These are phyloP conservation scores for Neolamprologus falcicula DNA, from an alignment of 2,113 vertebrate genomes.

Conservation along the genomic window DNA sequence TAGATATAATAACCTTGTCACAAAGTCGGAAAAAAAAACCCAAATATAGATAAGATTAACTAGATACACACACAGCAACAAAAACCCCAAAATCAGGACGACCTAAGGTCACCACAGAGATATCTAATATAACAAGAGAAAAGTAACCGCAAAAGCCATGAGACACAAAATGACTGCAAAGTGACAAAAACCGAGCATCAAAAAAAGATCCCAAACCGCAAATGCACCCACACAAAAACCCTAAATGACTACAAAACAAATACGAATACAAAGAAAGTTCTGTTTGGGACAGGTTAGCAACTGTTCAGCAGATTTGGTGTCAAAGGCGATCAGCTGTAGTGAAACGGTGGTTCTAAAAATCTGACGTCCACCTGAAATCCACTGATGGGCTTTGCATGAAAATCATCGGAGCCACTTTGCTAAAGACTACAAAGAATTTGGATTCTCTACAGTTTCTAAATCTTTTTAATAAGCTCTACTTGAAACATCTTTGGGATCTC, in stretches of 20 bases:
- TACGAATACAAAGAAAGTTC: neutral
- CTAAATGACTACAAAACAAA: neutral
- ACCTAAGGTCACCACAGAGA: neutral
- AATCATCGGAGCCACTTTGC: accelerated
- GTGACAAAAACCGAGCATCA: neutral
- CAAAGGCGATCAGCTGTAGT: neutral
- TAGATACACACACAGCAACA: neutral
- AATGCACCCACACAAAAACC: neutral
- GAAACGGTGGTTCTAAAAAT: neutral
- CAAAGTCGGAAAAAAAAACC: accelerated
- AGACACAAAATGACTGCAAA: neutral
- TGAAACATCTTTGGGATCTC: neutral
- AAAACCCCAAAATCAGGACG: neutral
- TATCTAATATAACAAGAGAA: neutral
- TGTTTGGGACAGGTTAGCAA: neutral
- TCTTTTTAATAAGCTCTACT: neutral
- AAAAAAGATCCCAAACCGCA: neutral
- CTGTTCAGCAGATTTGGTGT: neutral
- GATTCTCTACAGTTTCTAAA: neutral
- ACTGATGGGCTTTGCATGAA: neutral
- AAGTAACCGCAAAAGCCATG: neutral
- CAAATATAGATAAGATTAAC: neutral
- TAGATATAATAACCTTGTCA: accelerated
- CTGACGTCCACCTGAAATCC: neutral
- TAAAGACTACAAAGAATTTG: neutral